Conservation (phyloP, 2,113 vertebrate species). For the Cnemophilus loriae region DNA sequence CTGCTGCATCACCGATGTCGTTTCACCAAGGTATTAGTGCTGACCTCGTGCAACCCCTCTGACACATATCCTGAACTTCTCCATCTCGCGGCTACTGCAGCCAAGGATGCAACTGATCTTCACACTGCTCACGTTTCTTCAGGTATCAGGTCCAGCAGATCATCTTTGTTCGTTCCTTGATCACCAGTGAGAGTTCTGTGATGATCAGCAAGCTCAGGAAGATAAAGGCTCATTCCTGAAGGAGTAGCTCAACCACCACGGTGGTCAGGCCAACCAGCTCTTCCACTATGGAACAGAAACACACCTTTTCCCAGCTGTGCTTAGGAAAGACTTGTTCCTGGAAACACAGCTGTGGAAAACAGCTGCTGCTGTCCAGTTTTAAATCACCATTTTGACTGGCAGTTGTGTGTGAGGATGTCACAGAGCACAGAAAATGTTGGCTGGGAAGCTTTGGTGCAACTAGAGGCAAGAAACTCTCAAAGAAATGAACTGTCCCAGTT, state of each 20-base stretch:
- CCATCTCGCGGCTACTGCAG: background rate
- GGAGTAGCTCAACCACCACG: background rate
- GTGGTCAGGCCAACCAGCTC: background rate
- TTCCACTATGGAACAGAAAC: background rate
- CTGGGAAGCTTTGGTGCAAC: background rate
- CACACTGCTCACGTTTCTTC: background rate
- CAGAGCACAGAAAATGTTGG: background rate
- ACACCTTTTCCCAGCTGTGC: background rate
- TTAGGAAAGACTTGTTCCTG: background rate
- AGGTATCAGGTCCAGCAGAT: background rate
- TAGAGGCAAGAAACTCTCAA: background rate
- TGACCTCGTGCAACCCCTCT: background rate
- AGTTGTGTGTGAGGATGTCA: background rate
- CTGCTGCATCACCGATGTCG: background rate
- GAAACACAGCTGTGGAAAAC: background rate
- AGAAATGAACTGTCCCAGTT: background rate
- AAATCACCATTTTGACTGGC: background rate
- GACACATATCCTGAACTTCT: background rate
- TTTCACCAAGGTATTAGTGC: background rate
- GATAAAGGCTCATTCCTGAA: background rate
- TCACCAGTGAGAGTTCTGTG: background rate
- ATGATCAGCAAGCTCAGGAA: background rate
- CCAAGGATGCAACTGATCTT: background rate
- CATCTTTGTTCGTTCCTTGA: background rate
- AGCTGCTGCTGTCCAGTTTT: background rate